Base-by-base conservation (phyloP, 35 echinoderm and acorn worm species). In the Strongylocentrotus purpuratus region DNA sequence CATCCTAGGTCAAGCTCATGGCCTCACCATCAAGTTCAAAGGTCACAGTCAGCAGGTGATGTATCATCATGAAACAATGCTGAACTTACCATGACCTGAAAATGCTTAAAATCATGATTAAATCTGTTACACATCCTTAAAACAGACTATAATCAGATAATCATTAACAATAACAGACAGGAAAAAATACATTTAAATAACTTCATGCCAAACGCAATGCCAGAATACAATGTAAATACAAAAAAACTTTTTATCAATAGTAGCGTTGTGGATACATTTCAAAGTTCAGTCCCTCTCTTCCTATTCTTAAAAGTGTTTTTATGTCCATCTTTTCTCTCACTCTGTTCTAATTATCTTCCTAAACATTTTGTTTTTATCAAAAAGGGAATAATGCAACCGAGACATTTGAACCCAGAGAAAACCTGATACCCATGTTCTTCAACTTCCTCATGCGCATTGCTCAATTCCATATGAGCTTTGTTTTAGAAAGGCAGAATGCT, bases 401-500 rank as follows among this genome's bases (percentile, higher is more conserved):
- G 65, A 78, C 32, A 89, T 89, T 33, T 89, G 87, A 89, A 41
- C 87, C 87, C 87, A 41, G 32, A 33, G 33, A 89, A 89, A 89
- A 89, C 65, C 32, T 33, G 87, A 89, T 89, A 89, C 87, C 87
- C 32, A 33, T 46, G 33, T 89, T 20, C 45, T 89, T 89, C 33
- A 89, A 89, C 87, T 89, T 89, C 87, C 87, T 89, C 87, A 8
- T 89, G 87, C 25, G 45, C 4, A 89, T 89, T 41, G 12, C 45
- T 89, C 87, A 89, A 46, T 31, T 89, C 87, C 45, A 89, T 18
- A 89, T 46, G 33, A 89, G 87, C 33, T 89, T 89, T 89, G 32
- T 33, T 89, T 89, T 89, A 89, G 18, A 89, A 46, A 33, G 87
- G 87, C 87, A 89, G 87, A 89, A 46, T 9, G 33, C 87, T 89